phyloP scores from a whole-genome alignment of 2,113 vertebrate species.

The Hystrix brachyura region DNA sequence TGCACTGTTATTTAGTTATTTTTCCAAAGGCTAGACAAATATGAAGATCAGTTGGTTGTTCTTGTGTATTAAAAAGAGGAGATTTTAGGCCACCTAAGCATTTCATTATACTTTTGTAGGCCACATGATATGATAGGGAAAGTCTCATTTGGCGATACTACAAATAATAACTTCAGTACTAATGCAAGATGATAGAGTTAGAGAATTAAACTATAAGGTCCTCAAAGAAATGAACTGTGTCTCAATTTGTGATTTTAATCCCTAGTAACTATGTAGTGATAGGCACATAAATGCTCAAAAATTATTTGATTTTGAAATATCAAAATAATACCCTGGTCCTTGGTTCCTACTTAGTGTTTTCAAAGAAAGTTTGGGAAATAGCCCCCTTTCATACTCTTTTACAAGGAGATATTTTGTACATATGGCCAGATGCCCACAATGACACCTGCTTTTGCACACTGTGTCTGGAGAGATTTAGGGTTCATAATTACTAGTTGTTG shows the following conservation, averaged over 20 bases:
- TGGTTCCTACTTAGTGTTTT: constrained; percentile 21
- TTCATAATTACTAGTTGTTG: constrained; percentile 56
- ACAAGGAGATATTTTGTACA: constrained; percentile 50
- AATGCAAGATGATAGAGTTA: constrained; percentile 21
- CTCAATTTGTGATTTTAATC: constrained; percentile 45
- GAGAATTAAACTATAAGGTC: constrained; percentile 17
- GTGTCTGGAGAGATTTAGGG: neutral
- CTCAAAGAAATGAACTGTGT: neutral
- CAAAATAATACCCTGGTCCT: constrained; percentile 33
- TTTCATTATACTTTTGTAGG: constrained; percentile 53
- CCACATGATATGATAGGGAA: neutral
- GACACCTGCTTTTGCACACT: constrained; percentile 11
- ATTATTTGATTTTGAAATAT: constrained; percentile 47
- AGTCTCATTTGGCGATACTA: constrained; percentile 20
- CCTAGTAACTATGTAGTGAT: neutral
- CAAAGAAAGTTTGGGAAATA: constrained; percentile 12
- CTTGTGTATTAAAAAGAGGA: neutral
- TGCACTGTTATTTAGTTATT: constrained; percentile 42
- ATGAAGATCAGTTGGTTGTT: constrained; percentile 7
- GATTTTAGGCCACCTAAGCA: neutral
- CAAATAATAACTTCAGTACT: constrained; percentile 33
- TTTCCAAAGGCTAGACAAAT: constrained; percentile 4
- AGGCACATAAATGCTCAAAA: neutral
- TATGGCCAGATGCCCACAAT: neutral
- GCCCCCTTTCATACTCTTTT: neutral